A percentile compares a stretch with the other conserved stretches of the same genome.
Evolutionary conservation across 1,140 invertebrate genomes (phyloP).

Genomic region (Agrypnia vestita): DNA sequence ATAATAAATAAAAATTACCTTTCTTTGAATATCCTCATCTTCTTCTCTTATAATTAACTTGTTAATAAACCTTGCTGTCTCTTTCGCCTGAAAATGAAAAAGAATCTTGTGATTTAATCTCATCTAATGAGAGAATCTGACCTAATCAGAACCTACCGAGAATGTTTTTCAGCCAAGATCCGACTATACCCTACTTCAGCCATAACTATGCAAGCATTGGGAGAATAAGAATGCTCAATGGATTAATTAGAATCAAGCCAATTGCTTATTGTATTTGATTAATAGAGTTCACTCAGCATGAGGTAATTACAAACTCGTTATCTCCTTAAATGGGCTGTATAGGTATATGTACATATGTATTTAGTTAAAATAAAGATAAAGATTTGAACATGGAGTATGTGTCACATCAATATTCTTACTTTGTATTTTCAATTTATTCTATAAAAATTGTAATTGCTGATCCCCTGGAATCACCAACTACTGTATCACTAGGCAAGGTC

Average conservation of each 20-base stretch:
- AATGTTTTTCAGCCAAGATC: background rate
- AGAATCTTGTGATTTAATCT: background rate
- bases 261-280: background rate
- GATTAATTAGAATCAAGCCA: background rate
- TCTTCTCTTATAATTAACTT: background rate
- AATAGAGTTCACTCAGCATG: too few species aligned
- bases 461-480: too few species aligned
- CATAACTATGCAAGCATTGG: background rate
- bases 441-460: too few species aligned
- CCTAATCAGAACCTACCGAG: background rate
- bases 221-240: background rate
- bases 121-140: background rate
- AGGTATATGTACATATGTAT: too few species aligned
- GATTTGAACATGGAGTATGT: too few species aligned
- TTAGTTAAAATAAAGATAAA: too few species aligned
- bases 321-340: too few species aligned
- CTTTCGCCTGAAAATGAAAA: constrained; percentile 9
- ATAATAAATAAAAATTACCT: background rate
- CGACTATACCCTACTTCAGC: background rate
- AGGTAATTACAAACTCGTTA: too few species aligned
- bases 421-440: too few species aligned
- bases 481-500: too few species aligned
- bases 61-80: background rate
- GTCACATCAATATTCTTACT: too few species aligned
- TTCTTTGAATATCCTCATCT: background rate